Base-by-base conservation (phyloP, 2,113 vertebrate genomes). In the Enhydra lutris region DNA sequence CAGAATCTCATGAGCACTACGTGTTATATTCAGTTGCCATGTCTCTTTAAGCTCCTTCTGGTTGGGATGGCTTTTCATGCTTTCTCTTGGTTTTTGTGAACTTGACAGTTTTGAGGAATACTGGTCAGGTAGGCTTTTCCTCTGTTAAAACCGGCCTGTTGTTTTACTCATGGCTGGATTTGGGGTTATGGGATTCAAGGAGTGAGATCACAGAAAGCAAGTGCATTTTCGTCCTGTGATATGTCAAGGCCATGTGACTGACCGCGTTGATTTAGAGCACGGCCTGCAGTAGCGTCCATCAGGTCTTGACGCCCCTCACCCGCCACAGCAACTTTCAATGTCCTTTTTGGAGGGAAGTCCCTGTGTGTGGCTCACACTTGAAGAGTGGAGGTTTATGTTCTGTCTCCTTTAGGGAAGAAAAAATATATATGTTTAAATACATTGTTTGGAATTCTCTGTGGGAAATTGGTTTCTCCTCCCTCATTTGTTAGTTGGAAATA, bases 21-120 rank as follows among this genome's bases (percentile, higher is more conserved):
- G 6, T 7, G n/a, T 9, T 11, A 8, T 13, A 78, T 42, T 29
- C 11, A 26, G 65, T 39, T 31, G n/a, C 1, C 1, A 0, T 2
- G 36, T n/a, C 29, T 21, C 20, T 17, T 47, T 34, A 45, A 31
- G 65, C 6, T 31, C 10, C 65, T 47, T 39, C 29, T 7, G 39
- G 15, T n/a, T 52, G 6, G 2, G 6, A 26, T 1, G 9, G 24
- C 39, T 76, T 50, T 31, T 23, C 31, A 10, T 11, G 13, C 21
- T 21, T 74, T 21, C 61, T 15, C 17, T 55, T n/a, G 8, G 31
- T 21, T 42, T 47, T 9, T 0, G 26, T 3, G 67, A 57, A 31
- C 12, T n/a, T 55, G 69, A 42, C 1, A 5, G 3, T 61, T 74
- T 59, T 31, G 26, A n/a, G 52, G 39, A 45, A 11, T 23, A 13